Percentiles rank a stretch among this genome's conserved stretches.
phyloP scores from a whole-genome alignment of 2,888 invertebrate genomes.

The Muschampia plurimacula region DNA sequence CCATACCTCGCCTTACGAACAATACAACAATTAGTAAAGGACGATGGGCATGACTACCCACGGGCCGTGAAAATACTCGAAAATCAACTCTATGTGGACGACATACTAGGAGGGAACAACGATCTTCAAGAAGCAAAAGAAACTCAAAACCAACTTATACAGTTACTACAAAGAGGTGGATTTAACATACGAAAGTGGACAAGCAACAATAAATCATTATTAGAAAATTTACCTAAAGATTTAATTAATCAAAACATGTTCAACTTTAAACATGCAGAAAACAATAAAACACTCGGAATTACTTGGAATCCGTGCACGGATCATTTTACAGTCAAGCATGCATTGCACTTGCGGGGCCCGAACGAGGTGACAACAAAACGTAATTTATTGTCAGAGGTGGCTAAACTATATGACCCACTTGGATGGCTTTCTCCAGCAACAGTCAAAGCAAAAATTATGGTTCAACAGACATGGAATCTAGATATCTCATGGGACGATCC shows the following conservation, averaged over 20 bases:
- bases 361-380: neutral
- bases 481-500: constrained; percentile 21
- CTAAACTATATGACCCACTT: constrained; percentile 17
- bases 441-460: constrained; percentile 18
- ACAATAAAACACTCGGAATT: constrained; percentile 36
- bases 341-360: too few species aligned
- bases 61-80: neutral
- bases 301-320: constrained; percentile 30
- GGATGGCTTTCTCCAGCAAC: constrained; percentile 15
- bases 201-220: constrained; percentile 16
- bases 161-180: constrained; percentile 18
- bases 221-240: constrained; percentile 5
- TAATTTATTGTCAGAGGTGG: constrained; percentile 15
- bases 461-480: constrained; percentile 6
- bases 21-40: constrained; percentile 36
- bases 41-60: constrained; percentile 38
- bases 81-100: constrained; percentile 36
- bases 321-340: neutral
- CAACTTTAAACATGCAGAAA: neutral
- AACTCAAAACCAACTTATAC: constrained; percentile 12
- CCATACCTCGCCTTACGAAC: constrained; percentile 43
- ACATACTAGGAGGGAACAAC: constrained; percentile 20
- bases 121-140: neutral
- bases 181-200: constrained; percentile 39
- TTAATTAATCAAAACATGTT: neutral